Evolutionary conservation across 2,797 vertebrate genomes (phyloP).

Genomic region (Gymnoscopelus microlampas): DNA sequence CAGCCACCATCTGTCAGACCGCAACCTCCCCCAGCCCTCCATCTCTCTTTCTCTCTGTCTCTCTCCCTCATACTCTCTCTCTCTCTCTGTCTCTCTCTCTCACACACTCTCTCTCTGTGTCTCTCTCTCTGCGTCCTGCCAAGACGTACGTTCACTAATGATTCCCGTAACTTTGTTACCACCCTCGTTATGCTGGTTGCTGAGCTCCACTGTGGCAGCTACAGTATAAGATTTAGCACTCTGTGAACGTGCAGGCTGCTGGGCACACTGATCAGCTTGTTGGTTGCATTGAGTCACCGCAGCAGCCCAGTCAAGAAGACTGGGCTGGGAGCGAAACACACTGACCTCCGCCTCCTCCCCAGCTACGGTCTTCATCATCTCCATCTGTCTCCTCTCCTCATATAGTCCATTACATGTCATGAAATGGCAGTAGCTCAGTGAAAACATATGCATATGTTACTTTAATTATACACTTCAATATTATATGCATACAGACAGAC

Average conservation of each 20-base stretch:
- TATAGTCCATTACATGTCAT: constrained; percentile 32
- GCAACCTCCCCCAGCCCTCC: constrained; percentile 67
- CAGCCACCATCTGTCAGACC: constrained; percentile 76
- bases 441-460: constrained; percentile 19
- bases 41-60: constrained; percentile 36
- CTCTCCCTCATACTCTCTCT: constrained; percentile 24
- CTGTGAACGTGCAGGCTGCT: constrained; percentile 42
- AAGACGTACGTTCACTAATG: constrained; percentile 74
- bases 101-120: constrained; percentile 22
- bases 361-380: constrained; percentile 50
- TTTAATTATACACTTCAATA: constrained; percentile 16
- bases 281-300: constrained; percentile 59
- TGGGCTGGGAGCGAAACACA: constrained; percentile 31
- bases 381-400: constrained; percentile 64
- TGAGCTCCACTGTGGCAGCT: constrained; percentile 36
- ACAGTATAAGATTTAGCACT: constrained; percentile 58
- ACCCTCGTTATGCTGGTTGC: constrained; percentile 67
- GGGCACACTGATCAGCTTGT: constrained; percentile 50
- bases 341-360: constrained; percentile 67
- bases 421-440: not conserved
- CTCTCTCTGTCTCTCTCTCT: constrained; percentile 13
- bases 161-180: constrained; percentile 78
- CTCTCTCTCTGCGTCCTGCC: constrained; percentile 39
- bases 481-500: too few species aligned
- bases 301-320: constrained; percentile 42